Percentiles rank a stretch among this genome's conserved stretches.
These are phyloP conservation scores for Hylia prasina DNA, from an alignment of 2,113 vertebrate genomes.

Conservation along the genomic window DNA sequence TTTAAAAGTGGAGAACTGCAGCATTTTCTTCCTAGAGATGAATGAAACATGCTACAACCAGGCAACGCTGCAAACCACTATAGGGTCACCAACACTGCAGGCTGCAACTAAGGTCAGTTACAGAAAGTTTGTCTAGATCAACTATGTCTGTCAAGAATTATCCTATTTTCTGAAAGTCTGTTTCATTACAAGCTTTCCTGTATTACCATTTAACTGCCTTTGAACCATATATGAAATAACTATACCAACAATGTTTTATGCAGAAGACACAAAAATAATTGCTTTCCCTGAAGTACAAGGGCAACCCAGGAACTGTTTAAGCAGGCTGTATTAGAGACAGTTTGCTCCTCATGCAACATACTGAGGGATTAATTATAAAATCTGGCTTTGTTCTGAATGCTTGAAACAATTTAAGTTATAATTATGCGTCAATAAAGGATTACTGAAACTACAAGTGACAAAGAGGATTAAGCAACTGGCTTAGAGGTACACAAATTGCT, in stretches of 20 bases:
- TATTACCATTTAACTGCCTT: neutral
- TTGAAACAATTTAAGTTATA: conserved; percentile 9
- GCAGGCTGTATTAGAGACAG: neutral
- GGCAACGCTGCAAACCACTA: neutral
- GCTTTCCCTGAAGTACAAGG: neutral
- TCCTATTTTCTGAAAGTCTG: neutral
- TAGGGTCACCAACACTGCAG: rapidly evolving
- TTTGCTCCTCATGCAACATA: neutral
- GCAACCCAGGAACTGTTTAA: neutral
- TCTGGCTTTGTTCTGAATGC: neutral
- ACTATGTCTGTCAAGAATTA: neutral
- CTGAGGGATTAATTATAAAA: neutral
- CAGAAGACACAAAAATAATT: neutral
- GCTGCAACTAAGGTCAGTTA: neutral
- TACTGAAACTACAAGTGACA: conserved; percentile 23
- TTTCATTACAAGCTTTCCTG: neutral
- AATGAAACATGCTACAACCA: neutral
- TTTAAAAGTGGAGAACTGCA: neutral
- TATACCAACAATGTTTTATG: neutral
- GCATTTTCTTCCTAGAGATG: neutral
- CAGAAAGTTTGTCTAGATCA: neutral
- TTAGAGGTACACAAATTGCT: neutral
- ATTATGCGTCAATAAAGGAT: neutral
- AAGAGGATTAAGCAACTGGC: conserved; percentile 20
- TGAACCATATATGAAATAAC: neutral